These are phyloP conservation scores for Chaetophractus vellerosus DNA, from an alignment of 2,797 vertebrate species.

Conservation along the genomic window DNA sequence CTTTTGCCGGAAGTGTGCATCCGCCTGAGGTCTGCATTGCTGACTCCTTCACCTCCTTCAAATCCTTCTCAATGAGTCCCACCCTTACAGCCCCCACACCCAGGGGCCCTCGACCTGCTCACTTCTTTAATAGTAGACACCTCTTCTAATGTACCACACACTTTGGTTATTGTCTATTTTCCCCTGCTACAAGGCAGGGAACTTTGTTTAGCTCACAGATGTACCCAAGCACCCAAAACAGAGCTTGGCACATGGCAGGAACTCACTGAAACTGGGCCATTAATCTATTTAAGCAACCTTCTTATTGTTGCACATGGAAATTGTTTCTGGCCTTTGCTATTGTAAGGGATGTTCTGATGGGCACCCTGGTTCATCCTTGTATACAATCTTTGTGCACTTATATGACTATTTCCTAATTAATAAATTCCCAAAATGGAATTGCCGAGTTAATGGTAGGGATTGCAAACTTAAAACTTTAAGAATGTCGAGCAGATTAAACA, in stretches of 20 bases:
- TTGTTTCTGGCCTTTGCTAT: neutral
- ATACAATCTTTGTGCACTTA: neutral
- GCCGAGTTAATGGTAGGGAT: neutral
- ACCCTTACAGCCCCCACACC: rapidly evolving
- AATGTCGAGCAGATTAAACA: neutral
- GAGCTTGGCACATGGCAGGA: neutral
- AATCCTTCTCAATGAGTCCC: neutral
- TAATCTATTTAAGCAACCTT: neutral
- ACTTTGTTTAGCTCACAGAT: neutral
- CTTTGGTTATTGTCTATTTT: neutral
- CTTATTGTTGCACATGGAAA: neutral
- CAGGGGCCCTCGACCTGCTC: neutral
- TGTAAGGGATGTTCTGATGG: neutral
- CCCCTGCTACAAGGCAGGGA: neutral
- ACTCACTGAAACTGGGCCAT: neutral
- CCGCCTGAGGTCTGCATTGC: neutral
- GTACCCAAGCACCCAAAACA: neutral
- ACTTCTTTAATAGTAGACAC: neutral
- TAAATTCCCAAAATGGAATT: neutral
- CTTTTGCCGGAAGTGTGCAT: neutral
- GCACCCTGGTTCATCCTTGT: neutral
- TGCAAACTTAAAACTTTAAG: neutral
- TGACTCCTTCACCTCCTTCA: neutral
- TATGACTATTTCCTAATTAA: neutral
- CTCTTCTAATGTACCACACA: neutral